phyloP scores from a whole-genome alignment of 2,888 invertebrate species.

The Orthosia gothica region DNA sequence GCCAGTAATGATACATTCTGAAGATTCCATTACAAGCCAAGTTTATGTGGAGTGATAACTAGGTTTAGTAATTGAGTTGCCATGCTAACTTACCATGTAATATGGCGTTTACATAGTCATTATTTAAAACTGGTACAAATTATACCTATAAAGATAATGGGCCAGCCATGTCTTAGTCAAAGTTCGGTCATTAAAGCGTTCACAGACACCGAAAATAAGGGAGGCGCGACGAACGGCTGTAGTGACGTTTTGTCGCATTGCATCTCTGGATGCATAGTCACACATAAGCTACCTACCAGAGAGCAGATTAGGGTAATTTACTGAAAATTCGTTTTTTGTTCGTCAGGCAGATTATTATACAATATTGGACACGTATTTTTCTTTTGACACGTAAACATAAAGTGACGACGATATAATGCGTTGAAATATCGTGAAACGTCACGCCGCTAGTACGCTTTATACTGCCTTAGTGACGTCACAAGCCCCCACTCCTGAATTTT shows the following conservation, averaged over 20 bases:
- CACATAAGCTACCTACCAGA: no score
- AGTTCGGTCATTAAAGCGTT: slow-evolving; percentile 7
- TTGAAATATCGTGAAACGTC: no score
- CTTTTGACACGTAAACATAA: no score
- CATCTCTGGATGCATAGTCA: background rate
- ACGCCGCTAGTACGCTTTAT: no score
- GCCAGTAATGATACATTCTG: background rate
- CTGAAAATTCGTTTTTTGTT: no score
- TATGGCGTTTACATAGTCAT: slow-evolving; percentile 5
- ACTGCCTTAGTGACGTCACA: no score
- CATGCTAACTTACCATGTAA: slow-evolving; percentile 21
- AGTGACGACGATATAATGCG: no score
- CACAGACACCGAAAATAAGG: background rate
- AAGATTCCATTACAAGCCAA: slow-evolving; percentile 1
- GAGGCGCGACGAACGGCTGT: background rate
- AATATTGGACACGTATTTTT: no score
- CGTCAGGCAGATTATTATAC: no score
- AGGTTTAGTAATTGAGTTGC: slow-evolving; percentile 28
- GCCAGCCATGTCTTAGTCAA: background rate
- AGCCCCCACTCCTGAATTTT: no score
- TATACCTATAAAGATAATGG: background rate
- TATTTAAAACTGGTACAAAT: slow-evolving; percentile 22
- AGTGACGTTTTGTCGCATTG: slow-evolving; percentile 2
- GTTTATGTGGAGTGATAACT: slow-evolving; percentile 25
- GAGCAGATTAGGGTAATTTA: no score